Evolutionary conservation across 1,140 invertebrate genomes (phyloP).

Genomic region (Sinella curviseta): DNA sequence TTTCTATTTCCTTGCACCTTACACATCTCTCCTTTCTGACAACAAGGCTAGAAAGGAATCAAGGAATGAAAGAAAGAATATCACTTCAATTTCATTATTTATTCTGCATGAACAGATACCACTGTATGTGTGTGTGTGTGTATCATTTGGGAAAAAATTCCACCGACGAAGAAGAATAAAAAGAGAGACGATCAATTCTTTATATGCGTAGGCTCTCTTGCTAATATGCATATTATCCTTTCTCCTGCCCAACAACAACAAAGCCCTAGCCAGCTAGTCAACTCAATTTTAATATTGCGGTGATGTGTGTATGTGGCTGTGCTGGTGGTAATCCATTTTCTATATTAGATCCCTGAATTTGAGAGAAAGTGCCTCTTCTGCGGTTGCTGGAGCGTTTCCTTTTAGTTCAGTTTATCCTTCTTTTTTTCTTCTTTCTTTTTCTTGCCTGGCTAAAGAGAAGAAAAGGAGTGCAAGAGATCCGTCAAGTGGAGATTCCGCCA

Average conservation of each 20-base stretch:
- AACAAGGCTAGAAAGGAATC: no score
- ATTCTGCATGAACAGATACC: not conserved
- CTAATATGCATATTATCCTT: not conserved
- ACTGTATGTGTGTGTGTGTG: no score
- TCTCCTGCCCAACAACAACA: not conserved
- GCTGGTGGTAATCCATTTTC: not conserved
- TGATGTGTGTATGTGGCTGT: not conserved
- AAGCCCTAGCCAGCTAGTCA: not conserved
- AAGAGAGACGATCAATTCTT: not conserved
- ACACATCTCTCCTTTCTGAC: no score
- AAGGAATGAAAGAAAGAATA: not conserved
- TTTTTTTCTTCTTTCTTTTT: not conserved
- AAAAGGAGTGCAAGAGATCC: no score
- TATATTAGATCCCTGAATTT: not conserved
- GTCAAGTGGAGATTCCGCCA: not conserved
- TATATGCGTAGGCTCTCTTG: not conserved
- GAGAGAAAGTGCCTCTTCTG: not conserved
- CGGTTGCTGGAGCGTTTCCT: not conserved
- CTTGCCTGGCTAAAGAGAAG: not conserved
- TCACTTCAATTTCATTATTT: conserved; percentile 3
- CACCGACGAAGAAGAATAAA: no score
- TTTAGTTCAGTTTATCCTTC: not conserved
- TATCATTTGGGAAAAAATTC: no score
- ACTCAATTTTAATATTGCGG: not conserved
- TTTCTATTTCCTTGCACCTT: no score